Percentiles rank a stretch among this genome's conserved stretches.
phyloP scores from a whole-genome alignment of 1,140 invertebrate genomes.

The Lepeophtheirus salmonis region DNA sequence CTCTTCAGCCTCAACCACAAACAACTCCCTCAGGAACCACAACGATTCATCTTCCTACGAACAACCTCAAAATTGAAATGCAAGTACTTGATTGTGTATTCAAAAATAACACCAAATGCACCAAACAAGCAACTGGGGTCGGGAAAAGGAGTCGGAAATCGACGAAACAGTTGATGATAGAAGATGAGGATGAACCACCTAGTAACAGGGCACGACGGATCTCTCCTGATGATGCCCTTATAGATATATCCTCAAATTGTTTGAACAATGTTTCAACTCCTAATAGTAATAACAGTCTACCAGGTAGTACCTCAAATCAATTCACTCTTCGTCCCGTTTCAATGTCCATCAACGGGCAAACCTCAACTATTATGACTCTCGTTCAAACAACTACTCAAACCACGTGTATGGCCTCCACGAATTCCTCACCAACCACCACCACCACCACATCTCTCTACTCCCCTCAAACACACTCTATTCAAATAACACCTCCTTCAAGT shows the following conservation, averaged over 20 bases:
- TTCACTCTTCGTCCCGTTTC: background rate
- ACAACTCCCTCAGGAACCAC: background rate
- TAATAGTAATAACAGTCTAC: background rate
- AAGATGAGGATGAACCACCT: background rate
- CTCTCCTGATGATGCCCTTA: background rate
- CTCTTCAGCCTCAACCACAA: background rate
- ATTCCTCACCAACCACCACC: background rate
- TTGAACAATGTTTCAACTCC: background rate
- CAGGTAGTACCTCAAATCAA: background rate
- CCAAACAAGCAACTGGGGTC: background rate
- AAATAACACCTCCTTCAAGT: constrained; percentile 9
- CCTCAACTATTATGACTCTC: constrained; percentile 4
- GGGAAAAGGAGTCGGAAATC: background rate
- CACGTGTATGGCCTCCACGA: no score
- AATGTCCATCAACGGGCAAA: constrained; percentile 2
- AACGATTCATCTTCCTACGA: constrained; percentile 6
- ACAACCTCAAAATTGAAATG: constrained; percentile 17
- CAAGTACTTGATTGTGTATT: background rate
- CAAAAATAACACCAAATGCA: background rate
- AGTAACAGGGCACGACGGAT: background rate
- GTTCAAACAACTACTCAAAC: constrained; percentile 1
- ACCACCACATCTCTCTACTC: no score
- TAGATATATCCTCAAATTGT: background rate
- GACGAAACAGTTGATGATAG: background rate
- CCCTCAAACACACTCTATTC: background rate